phyloP scores from a whole-genome alignment of 2,888 invertebrate species.

The Dasysyrphus tricinctus region DNA sequence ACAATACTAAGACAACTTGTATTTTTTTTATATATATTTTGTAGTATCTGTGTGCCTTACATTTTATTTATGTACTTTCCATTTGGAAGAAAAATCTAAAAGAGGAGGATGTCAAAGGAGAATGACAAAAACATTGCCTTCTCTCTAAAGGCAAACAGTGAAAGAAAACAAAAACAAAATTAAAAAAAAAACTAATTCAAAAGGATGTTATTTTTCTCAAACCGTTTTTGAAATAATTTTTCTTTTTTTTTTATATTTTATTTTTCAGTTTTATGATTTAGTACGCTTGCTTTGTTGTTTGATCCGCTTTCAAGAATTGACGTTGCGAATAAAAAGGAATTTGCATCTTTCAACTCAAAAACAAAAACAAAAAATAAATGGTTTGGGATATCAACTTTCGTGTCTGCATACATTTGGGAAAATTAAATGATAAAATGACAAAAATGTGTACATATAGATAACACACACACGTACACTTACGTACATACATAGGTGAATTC shows the following conservation, averaged over 20 bases:
- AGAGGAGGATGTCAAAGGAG: not conserved
- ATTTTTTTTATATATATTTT: not conserved
- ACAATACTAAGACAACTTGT: not conserved
- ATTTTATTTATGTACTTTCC: conserved; percentile 13
- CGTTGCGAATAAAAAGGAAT: conserved; percentile 30
- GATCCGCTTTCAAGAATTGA: conserved; percentile 38
- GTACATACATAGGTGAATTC: not conserved
- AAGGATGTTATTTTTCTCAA: conserved; percentile 39
- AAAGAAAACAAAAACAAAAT: not conserved
- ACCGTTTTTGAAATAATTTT: not conserved
- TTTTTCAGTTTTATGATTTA: conserved; percentile 27
- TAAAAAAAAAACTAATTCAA: conserved; percentile 44
- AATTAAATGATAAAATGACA: conserved; percentile 18
- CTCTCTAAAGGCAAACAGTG: not conserved
- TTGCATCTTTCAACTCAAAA: conserved; percentile 26
- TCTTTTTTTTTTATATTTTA: not conserved
- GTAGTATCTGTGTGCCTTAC: not conserved
- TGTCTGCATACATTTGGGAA: conserved; percentile 12
- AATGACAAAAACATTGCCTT: conserved; percentile 1
- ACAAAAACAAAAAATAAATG: not conserved
- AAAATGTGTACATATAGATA: not conserved
- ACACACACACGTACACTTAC: not conserved
- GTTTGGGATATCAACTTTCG: conserved; percentile 18
- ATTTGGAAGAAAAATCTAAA: conserved; percentile 11
- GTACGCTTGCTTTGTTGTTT: conserved; percentile 37